Conservation (phyloP, 2,113 vertebrate species). For the Cathartes aura region DNA sequence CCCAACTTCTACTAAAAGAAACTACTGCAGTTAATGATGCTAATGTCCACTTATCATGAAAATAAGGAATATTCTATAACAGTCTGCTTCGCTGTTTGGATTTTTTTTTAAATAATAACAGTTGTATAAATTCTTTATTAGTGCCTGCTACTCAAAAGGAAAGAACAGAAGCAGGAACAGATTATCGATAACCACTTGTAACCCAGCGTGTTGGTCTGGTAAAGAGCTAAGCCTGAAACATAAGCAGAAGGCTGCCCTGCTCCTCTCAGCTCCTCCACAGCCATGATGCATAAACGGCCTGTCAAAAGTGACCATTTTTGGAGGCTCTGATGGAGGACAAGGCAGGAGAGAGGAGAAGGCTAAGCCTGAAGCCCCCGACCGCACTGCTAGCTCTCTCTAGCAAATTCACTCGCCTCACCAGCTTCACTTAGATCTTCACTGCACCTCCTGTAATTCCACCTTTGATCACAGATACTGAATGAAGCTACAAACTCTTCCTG, state of each 20-base stretch:
- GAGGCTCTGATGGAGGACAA: not conserved
- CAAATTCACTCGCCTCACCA: not conserved
- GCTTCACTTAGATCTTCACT: not conserved
- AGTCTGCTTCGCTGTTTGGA: fast-evolving
- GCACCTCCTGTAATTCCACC: not conserved
- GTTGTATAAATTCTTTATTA: not conserved
- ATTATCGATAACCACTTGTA: not conserved
- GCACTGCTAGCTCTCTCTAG: not conserved
- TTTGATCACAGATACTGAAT: not conserved
- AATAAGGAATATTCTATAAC: not conserved
- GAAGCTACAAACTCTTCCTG: not conserved
- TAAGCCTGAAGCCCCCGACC: not conserved
- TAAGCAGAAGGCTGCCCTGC: not conserved
- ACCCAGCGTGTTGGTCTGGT: not conserved
- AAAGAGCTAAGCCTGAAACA: not conserved
- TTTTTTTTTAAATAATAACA: not conserved
- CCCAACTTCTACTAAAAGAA: not conserved
- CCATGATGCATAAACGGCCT: fast-evolving
- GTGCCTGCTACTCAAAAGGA: not conserved
- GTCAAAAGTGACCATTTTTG: not conserved
- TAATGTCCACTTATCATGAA: not conserved
- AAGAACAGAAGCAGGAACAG: not conserved
- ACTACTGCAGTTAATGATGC: not conserved
- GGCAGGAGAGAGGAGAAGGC: not conserved
- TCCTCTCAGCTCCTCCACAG: not conserved